Percentiles rank a stretch among this genome's conserved stretches.
phyloP scores from a whole-genome alignment of 2,888 invertebrate genomes.

The Epinotia nisella region DNA sequence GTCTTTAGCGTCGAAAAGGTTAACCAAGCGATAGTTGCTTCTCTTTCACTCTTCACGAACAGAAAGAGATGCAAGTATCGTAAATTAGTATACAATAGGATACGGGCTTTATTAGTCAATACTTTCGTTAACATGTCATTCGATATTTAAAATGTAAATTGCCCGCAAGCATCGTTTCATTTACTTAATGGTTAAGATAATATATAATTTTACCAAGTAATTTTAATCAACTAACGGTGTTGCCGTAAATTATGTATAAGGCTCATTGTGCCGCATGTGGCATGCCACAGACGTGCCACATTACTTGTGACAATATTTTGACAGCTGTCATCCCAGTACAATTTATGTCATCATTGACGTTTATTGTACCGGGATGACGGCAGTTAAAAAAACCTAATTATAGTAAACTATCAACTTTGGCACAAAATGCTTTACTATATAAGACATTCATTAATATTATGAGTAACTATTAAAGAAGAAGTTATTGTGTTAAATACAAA shows the following conservation, averaged over 20 bases:
- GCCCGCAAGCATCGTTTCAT: neutral
- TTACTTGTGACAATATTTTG: neutral
- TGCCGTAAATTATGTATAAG: constrained; percentile 22
- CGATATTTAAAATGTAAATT: constrained; percentile 15
- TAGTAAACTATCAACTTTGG: neutral
- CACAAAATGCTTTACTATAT: neutral
- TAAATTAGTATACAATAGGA: no score
- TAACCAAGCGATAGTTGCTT: neutral
- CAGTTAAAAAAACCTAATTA: no score
- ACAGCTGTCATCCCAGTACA: no score
- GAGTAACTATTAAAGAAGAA: no score
- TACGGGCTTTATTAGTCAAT: no score
- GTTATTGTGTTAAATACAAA: no score
- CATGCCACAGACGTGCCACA: constrained; percentile 5
- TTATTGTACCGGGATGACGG: no score
- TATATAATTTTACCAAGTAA: constrained; percentile 31
- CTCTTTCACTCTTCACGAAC: neutral
- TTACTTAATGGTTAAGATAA: constrained; percentile 21
- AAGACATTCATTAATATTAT: no score
- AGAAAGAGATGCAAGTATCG: neutral
- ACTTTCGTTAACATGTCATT: neutral
- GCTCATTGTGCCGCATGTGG: constrained; percentile 17
- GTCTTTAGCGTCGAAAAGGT: no score
- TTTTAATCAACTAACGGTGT: constrained; percentile 19
- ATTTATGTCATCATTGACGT: no score